Evolutionary conservation across 2,113 vertebrate genomes (phyloP), one percentile per base, ranked within the genome.

Genomic region (Salvelinus alpinus): DNA sequence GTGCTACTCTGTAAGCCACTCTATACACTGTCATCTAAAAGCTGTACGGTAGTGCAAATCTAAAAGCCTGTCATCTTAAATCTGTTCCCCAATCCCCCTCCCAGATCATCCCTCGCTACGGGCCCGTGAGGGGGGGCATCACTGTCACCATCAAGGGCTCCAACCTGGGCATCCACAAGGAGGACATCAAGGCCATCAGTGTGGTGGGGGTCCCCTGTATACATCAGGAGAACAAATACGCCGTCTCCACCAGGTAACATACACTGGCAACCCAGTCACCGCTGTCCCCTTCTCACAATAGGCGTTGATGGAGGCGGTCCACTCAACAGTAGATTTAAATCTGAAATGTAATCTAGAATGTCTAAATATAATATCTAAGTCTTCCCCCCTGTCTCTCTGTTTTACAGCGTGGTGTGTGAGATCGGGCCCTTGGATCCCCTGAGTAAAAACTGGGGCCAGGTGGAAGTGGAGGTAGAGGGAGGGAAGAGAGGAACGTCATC

Each of bases 141-240:
- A 88, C 90, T 0, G 86, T 99, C 77, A 99, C 98, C 67, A 97
- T 99, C 88, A 93, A 90, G 62, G 98, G 98, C 78, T 98, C 96
- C 79, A 98, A 99, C 79, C 87, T 99, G 93, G 98, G 98, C 27
- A 92, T 97, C 78, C 93, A 78, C 79, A 91, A 94, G 25, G 91
- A 93, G 0, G 97, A 99, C 81, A 90, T 99, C 24, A 91, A 87
- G 88, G 91, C 66, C 54, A 89, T 99, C 90, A 94, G 69, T 0
- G 97, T 99, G 89, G 97, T 95, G 0, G 91, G 91, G 1, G 85
- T 90, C 16, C 77, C 89, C 69, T 98, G 97, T 67, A 18, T 54
- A 48, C 98, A 98, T 82, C 89, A 92, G 87, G 78, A 80, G 20
- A 93, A 95, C n/a, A 86, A 79, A 77, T 99, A 99, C 88, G 96